Evolutionary conservation across 2,797 vertebrate species (phyloP), one percentile per base, ranked within the genome.

Genomic region (Lophius americanus): DNA sequence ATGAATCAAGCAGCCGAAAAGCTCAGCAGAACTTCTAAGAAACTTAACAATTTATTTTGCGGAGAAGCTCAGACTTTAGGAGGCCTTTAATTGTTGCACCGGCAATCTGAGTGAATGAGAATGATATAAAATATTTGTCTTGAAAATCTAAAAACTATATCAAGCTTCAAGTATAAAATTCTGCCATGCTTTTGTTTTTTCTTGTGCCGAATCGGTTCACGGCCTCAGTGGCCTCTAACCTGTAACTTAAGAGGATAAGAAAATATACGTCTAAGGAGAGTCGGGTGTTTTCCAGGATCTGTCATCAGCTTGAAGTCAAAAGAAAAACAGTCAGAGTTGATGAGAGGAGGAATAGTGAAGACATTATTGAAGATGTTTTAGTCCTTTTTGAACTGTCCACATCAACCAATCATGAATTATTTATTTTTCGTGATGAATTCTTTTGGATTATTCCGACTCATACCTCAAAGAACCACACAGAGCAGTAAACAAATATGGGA

Each of bases 111-210:
- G 51, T 51, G 4, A 70, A 51, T 42, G 36, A 66, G 52, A 42
- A 51, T 36, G 13, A 53, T 4, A 46, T 10, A 23, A 8, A 6
- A 68, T 42, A 57, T 64, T 63, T 60, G 33, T 58, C 73, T 76
- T 71, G 76, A 81, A 23, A 23, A 23, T 23, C 23, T 23, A 37
- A 61, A 76, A 79, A 81, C 78, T 80, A 60, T 64, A 74, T 81
- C 51, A 68, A 67, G 50, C 63, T 68, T 32, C 76, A 62, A 68
- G 68, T 63, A 75, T 50, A 61, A 70, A 81, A 74, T 66, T 51
- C 75, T 23, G 59, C 48, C 3, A 2, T 41, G 59, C 51, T 68
- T 72, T 55, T 55, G 8, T 67, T 71, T 61, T 44, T 35, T 1
- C 48, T 7, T 0, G 7, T 13, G 33, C 41, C 9, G 3, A 7